These are phyloP conservation scores for Cerastoderma edule DNA, from an alignment of 2,888 invertebrate genomes.

Conservation along the genomic window DNA sequence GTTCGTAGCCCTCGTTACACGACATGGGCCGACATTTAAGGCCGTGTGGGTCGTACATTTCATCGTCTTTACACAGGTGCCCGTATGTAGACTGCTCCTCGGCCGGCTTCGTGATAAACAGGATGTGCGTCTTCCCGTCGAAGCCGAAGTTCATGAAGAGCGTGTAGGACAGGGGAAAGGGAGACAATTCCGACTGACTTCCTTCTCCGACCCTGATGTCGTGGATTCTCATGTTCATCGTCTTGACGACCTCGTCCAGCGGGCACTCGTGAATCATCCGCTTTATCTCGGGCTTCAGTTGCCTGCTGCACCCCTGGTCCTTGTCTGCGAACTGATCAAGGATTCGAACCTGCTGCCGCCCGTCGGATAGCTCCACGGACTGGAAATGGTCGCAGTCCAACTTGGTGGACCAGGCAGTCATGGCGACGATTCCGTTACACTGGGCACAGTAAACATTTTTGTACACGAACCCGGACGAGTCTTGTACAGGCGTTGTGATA, in stretches of 20 bases:
- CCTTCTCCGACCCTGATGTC: constrained; percentile 40
- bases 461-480: constrained; percentile 68
- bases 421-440: constrained; percentile 62
- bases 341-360: constrained; percentile 47
- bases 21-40: constrained; percentile 64
- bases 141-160: constrained; percentile 80
- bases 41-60: constrained; percentile 64
- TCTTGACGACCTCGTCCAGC: constrained; percentile 22
- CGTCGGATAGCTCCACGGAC: constrained; percentile 52
- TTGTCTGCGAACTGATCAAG: constrained; percentile 42
- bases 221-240: constrained; percentile 24
- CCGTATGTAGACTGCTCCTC: constrained; percentile 21
- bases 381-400: constrained; percentile 63
- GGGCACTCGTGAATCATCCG: constrained; percentile 55
- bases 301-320: constrained; percentile 44
- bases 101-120: constrained; percentile 66
- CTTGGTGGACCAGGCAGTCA: constrained; percentile 66
- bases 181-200: constrained; percentile 37
- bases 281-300: constrained; percentile 41
- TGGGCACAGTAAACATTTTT: constrained; percentile 74
- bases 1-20: constrained; percentile 60
- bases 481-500: constrained; percentile 70
- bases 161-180: constrained; percentile 72
- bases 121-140: constrained; percentile 76
- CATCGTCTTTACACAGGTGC: constrained; percentile 54